Percentiles rank a stretch among this genome's conserved stretches.
Evolutionary conservation across 2,888 invertebrate species (phyloP).

Genomic region (Prenolepis imparis): DNA sequence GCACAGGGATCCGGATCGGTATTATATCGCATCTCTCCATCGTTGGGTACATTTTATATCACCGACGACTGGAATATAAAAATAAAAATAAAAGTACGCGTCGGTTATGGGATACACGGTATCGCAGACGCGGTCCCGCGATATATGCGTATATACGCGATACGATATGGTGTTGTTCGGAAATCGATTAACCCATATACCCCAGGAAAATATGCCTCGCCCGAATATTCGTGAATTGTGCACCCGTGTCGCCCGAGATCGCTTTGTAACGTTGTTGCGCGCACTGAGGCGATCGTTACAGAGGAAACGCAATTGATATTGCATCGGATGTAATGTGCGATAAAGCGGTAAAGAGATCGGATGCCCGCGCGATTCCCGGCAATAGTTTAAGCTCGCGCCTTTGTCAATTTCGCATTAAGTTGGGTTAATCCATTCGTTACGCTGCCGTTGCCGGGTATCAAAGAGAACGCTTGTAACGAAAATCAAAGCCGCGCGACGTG

Average conservation of each 20-base stretch:
- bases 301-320: constrained; percentile 40
- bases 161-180: constrained; percentile 40
- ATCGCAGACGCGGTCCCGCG: constrained; percentile 8
- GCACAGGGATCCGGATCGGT: not conserved
- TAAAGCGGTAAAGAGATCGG: constrained; percentile 54
- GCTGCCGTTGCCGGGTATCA: constrained; percentile 36
- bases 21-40: constrained; percentile 30
- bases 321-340: constrained; percentile 43
- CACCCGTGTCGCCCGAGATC: constrained; percentile 31
- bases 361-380: constrained; percentile 28
- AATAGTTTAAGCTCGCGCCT: constrained; percentile 49
- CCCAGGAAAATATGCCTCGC: constrained; percentile 46
- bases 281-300: not conserved
- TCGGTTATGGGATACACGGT: constrained; percentile 35
- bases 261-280: constrained; percentile 47
- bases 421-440: constrained; percentile 51
- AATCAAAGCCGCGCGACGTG: constrained; percentile 46
- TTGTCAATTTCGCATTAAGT: constrained; percentile 56
- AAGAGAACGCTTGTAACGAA: constrained; percentile 50
- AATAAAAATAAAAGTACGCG: constrained; percentile 48
- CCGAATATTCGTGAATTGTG: constrained; percentile 45
- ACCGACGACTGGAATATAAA: constrained; percentile 37
- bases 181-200: constrained; percentile 51
- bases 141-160: constrained; percentile 8
- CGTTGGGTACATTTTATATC: constrained; percentile 34